Evolutionary conservation across 2,113 vertebrate genomes (phyloP), one percentile per base, ranked within the genome.

Genomic region (Leptobrachium ailaonicum): DNA sequence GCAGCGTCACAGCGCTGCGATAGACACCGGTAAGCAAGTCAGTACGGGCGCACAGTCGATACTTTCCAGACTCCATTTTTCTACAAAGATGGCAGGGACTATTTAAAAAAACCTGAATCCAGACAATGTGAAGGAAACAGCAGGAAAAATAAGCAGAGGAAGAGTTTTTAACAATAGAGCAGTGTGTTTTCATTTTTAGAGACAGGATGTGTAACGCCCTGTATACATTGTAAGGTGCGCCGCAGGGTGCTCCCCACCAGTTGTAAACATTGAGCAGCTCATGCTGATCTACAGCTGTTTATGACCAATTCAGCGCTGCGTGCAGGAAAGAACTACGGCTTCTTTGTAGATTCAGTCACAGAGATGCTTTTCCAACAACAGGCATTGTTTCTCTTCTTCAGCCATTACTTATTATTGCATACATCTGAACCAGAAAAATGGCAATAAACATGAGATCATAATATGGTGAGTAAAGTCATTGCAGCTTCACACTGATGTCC

Each of bases 201-300:
- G 73, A 63, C 8, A 74, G 56, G 60, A 63, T 75, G 54, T 44
- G 66, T 74, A 63, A 74, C 63, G 63, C 44, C 32, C 54, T 42
- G 20, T 20, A 44, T 44, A 41, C 13, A 44, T 58, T 45, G 9
- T 6, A 10, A 12, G 56, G 11, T 5, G 42, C 53, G 43, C 73
- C 32, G 73, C 50, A 44, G 60, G 73, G 42, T 40, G 60, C 73
- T 11, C 32, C 41, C 20, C 43, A 47, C 41, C 9, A 13, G 11
- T 64, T 47, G 20, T 75, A 64, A 75, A 75, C 60, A 75, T 64
- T 41, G 56, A 66, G 50, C 45, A 64, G 32, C 20, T 45, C 73
- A 45, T 75, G 73, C 73, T 75, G 73, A 75, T 75, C 50, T 47
- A 75, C 73, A 75, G 73, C 63, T 75, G 60, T 63, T 50, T 64